These are phyloP conservation scores for Dichetophora obliterata DNA, from an alignment of 2,888 invertebrate genomes.

Conservation along the genomic window DNA sequence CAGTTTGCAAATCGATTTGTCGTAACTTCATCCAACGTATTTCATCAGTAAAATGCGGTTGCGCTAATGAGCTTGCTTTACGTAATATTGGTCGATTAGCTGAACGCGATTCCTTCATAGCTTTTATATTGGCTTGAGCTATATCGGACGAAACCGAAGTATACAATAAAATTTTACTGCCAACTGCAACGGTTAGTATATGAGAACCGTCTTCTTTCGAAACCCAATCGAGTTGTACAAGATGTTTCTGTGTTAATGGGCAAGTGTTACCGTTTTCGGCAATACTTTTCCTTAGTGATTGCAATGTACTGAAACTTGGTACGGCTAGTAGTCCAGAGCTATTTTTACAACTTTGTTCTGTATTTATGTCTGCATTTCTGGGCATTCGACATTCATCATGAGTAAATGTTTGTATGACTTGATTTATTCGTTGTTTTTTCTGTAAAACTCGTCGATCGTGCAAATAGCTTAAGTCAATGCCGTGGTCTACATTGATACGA, in stretches of 20 bases:
- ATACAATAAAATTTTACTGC: slow-evolving; percentile 91
- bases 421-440: slow-evolving; percentile 85
- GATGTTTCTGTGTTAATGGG: slow-evolving; percentile 89
- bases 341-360: slow-evolving; percentile 63
- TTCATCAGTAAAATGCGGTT: slow-evolving; percentile 90
- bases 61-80: slow-evolving; percentile 91
- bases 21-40: slow-evolving; percentile 97
- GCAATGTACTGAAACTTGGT: slow-evolving; percentile 90
- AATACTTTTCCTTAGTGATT: slow-evolving; percentile 87
- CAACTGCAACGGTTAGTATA: slow-evolving; percentile 95
- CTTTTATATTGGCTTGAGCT: slow-evolving; percentile 93
- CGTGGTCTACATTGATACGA: slow-evolving; percentile 83
- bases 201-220: slow-evolving; percentile 99
- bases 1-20: slow-evolving; percentile 90
- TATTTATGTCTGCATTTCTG: slow-evolving; percentile 71
- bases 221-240: slow-evolving; percentile 98
- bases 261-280: slow-evolving; percentile 94
- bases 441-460: slow-evolving; percentile 84
- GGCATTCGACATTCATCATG: slow-evolving; percentile 79
- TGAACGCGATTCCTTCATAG: slow-evolving; percentile 88
- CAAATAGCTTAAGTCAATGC: slow-evolving; percentile 85
- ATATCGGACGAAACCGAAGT: slow-evolving; percentile 95
- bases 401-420: slow-evolving; percentile 85
- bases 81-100: slow-evolving; percentile 87
- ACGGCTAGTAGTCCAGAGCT: slow-evolving; percentile 78